Evolutionary conservation across 2,113 vertebrate species (phyloP), one percentile per base, ranked within the genome.

Genomic region (Meles meles): DNA sequence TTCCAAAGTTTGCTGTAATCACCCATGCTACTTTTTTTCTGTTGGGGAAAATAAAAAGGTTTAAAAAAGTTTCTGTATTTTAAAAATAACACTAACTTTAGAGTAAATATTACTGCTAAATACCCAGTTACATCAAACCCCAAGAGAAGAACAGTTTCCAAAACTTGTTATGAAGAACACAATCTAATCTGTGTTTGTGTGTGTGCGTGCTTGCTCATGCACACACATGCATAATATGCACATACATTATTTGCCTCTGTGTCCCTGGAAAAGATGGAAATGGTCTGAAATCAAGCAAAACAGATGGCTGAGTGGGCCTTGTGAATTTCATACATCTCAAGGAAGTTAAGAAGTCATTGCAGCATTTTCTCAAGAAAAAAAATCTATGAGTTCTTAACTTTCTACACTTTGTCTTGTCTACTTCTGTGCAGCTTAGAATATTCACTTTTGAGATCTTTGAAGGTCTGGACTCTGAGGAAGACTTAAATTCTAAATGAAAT

Each of bases 261-360:
- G 57, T 92, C 86, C 18, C 90, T 85, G 47, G 90, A 95, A 90
- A 90, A 97, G 94, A 98, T 86, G 49, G 9, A 97, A 98, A 97
- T 37, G 25, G 57, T 57, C 94, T 95, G 61, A 88, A 98, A 90
- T 27, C 0, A 42, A 81, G 90, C 63, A 95, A 44, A 98, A 63
- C 76, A 98, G 92, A 97, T 96, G 82, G 97, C 76, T 96, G 94
- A 96, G 91, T 67, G 87, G 95, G 79, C n/a, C 59, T 95, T 94
- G 42, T 87, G 90, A 97, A 93, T 79, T 80, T 97, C 65, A 85
- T 87, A 49, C 0, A 2, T 93, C 52, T 52, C 83, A 71, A 83
- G 47, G 15, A 94, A 98, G 97, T 96, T 97, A 96, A 97, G 42
- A 97, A 39, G 47, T 67, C 87, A 92, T 25, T 88, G 3, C 96